These are phyloP conservation scores for Chelonus insularis DNA, from an alignment of 1,140 invertebrate genomes.

Conservation along the genomic window DNA sequence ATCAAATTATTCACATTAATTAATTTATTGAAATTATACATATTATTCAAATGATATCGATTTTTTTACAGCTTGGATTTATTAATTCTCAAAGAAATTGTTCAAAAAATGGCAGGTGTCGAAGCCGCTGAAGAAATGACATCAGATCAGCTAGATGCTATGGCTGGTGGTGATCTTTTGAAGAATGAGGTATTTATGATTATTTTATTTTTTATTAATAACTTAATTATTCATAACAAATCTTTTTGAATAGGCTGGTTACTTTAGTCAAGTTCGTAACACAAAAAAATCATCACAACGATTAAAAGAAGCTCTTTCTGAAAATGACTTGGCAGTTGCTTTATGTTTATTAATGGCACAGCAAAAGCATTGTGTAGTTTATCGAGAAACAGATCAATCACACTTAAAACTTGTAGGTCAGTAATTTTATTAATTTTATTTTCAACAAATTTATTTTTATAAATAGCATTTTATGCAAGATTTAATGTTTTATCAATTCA, in stretches of 20 bases:
- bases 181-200: slow-evolving; percentile 78
- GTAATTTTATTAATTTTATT: too few relatives aligned
- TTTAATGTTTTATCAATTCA: neutral
- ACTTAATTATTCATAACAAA: slow-evolving; percentile 11
- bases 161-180: slow-evolving; percentile 94
- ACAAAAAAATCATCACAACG: slow-evolving; percentile 94
- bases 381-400: slow-evolving; percentile 80
- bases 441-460: neutral
- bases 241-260: slow-evolving; percentile 75
- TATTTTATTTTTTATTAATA: slow-evolving; percentile 11
- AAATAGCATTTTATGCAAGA: neutral
- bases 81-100: slow-evolving; percentile 94
- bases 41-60: too few relatives aligned
- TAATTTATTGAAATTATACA: too few relatives aligned
- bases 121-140: slow-evolving; percentile 97
- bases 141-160: slow-evolving; percentile 91
- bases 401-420: slow-evolving; percentile 89
- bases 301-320: slow-evolving; percentile 92
- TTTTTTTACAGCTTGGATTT: slow-evolving; percentile 80
- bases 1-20: too few relatives aligned
- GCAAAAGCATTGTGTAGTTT: slow-evolving; percentile 92
- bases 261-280: slow-evolving; percentile 95
- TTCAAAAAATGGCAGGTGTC: slow-evolving; percentile 99
- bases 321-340: slow-evolving; percentile 90
- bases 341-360: slow-evolving; percentile 95